phyloP scores from a whole-genome alignment of 2,113 vertebrate species.

The Sylvilagus bachmani region DNA sequence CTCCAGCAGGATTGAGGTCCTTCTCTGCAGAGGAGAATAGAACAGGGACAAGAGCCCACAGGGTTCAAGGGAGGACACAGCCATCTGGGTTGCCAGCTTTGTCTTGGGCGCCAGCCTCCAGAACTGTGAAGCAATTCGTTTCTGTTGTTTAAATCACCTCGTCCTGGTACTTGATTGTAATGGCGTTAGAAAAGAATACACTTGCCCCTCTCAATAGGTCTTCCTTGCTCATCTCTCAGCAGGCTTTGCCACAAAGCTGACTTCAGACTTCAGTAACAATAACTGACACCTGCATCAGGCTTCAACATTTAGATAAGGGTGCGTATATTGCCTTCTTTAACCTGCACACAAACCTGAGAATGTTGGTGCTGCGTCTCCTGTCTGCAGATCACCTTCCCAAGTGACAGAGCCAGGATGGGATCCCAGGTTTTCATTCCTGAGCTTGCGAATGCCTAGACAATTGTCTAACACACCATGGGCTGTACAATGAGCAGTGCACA shows the following conservation, averaged over 20 bases:
- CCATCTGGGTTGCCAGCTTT: neutral
- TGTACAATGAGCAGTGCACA: constrained; percentile 42
- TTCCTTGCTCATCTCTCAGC: neutral
- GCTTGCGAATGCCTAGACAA: constrained; percentile 46
- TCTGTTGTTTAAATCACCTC: neutral
- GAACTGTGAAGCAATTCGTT: neutral
- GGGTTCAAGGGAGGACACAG: too few species aligned
- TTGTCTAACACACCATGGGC: constrained; percentile 41
- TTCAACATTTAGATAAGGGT: neutral
- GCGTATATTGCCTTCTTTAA: neutral
- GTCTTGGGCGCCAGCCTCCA: neutral
- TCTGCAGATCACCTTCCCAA: neutral
- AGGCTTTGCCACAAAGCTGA: neutral
- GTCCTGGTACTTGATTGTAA: neutral
- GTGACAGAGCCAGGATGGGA: neutral
- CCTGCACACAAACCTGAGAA: neutral
- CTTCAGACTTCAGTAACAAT: neutral
- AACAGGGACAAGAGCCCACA: neutral
- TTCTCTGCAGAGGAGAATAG: neutral
- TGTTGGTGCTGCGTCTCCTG: neutral
- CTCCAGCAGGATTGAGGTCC: neutral
- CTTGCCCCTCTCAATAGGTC: accelerated
- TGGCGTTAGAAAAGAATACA: neutral
- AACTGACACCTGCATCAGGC: neutral
- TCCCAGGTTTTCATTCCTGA: neutral